Conservation (phyloP, 2,113 vertebrate genomes). For the Lutjanus erythropterus region DNA sequence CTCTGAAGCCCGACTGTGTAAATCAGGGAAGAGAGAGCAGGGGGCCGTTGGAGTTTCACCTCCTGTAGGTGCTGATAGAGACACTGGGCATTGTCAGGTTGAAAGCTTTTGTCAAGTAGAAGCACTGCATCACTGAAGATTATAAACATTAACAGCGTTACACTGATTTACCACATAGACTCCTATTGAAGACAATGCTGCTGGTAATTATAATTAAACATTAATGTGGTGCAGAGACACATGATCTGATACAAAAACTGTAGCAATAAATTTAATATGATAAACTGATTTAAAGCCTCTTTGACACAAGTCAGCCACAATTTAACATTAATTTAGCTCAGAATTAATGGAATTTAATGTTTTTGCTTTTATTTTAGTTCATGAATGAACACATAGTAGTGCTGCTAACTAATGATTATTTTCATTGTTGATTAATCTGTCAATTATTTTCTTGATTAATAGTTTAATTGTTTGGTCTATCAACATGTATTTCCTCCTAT, state of each 20-base stretch:
- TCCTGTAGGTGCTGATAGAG: slow-evolving; percentile 19
- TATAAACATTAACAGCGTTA: neutral
- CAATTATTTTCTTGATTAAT: too few relatives aligned
- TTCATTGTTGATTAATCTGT: too few relatives aligned
- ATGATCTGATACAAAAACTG: neutral
- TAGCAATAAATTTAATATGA: neutral
- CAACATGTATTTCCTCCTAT: too few relatives aligned
- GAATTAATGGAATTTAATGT: neutral
- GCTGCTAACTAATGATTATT: too few relatives aligned
- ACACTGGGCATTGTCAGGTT: slow-evolving; percentile 8
- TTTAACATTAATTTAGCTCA: neutral
- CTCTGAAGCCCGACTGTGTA: slow-evolving; percentile 42
- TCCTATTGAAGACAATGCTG: neutral
- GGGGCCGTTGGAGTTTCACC: neutral
- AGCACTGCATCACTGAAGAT: neutral
- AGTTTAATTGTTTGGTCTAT: too few relatives aligned
- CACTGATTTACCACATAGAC: neutral
- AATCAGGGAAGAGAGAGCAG: slow-evolving; percentile 35
- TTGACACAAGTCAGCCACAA: neutral
- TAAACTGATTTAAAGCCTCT: neutral
- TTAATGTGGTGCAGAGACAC: neutral
- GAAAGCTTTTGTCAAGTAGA: slow-evolving; percentile 4
- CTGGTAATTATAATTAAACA: neutral
- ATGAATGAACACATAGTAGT: too few relatives aligned
- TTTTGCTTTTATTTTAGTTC: neutral